These are phyloP conservation scores for Hirtodrosophila duncani DNA, from an alignment of 2,888 invertebrate genomes.

Conservation along the genomic window DNA sequence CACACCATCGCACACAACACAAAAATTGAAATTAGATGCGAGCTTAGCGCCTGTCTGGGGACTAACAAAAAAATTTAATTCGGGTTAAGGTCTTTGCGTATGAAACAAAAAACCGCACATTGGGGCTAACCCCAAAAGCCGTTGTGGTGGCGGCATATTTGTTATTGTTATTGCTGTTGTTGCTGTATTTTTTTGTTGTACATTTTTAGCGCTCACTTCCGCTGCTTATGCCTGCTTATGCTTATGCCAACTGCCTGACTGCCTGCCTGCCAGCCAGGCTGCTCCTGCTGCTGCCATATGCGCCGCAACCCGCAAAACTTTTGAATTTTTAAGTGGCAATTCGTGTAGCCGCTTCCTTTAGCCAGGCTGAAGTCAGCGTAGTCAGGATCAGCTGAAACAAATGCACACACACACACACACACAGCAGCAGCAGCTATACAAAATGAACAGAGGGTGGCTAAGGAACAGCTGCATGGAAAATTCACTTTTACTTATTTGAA, in stretches of 20 bases:
- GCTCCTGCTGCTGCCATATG: constrained; percentile 48
- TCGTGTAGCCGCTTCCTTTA: constrained; percentile 63
- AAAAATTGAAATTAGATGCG: constrained; percentile 57
- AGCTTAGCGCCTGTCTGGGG: neutral
- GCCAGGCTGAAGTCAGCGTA: neutral
- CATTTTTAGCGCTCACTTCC: constrained; percentile 33
- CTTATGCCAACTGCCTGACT: no score
- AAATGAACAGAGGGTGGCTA: no score
- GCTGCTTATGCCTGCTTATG: constrained; percentile 15
- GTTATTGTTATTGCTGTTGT: constrained; percentile 49
- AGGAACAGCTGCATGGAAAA: no score
- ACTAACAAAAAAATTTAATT: constrained; percentile 46
- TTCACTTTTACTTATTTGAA: no score
- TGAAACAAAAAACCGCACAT: constrained; percentile 46
- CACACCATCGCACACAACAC: neutral
- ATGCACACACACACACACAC: constrained; percentile 7
- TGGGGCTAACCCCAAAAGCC: constrained; percentile 53
- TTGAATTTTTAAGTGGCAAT: constrained; percentile 71
- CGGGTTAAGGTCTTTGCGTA: constrained; percentile 55
- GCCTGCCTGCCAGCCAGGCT: no score
- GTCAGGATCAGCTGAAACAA: no score
- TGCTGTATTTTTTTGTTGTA: constrained; percentile 1
- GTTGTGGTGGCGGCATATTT: constrained; percentile 46
- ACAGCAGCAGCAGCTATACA: no score
- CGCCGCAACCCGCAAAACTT: constrained; percentile 66